phyloP scores from a whole-genome alignment of 23 tunicate species.

The Aplidium turbinatum region DNA sequence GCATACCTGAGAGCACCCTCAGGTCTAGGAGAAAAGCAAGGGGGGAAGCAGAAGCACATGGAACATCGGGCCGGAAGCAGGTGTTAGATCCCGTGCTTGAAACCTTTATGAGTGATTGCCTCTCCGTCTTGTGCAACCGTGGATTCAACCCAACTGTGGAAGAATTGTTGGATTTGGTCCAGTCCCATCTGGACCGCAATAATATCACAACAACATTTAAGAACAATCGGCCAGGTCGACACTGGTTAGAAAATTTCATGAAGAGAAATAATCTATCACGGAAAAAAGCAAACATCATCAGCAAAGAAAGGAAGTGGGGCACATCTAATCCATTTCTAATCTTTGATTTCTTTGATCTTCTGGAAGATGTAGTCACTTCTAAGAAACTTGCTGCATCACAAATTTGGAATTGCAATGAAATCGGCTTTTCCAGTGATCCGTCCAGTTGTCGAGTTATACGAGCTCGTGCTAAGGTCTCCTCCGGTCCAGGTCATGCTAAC shows the following conservation, averaged over 20 bases:
- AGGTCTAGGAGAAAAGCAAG: no score
- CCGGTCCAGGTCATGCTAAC: neutral
- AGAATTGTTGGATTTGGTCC: no score
- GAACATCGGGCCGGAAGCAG: no score
- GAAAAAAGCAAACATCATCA: neutral
- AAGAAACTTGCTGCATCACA: neutral
- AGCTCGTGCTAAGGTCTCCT: neutral
- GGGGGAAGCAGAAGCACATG: no score
- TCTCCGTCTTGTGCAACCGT: neutral
- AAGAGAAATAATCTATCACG: neutral
- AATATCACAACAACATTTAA: neutral
- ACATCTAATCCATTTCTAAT: slow-evolving; percentile 1
- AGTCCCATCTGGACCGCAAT: no score
- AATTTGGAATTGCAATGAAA: slow-evolving; percentile 8
- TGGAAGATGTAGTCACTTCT: neutral
- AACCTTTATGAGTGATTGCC: no score
- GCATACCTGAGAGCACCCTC: no score
- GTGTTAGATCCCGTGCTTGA: no score
- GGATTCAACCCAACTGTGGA: neutral
- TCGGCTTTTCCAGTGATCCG: slow-evolving; percentile 2
- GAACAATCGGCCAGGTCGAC: neutral
- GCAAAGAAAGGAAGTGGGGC: neutral
- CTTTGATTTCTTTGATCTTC: neutral
- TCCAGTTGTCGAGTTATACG: neutral
- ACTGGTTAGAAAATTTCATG: neutral